Evolutionary conservation across 1,140 invertebrate genomes (phyloP), one percentile per base, ranked within the genome.

Genomic region (Oreohelix idahoensis): DNA sequence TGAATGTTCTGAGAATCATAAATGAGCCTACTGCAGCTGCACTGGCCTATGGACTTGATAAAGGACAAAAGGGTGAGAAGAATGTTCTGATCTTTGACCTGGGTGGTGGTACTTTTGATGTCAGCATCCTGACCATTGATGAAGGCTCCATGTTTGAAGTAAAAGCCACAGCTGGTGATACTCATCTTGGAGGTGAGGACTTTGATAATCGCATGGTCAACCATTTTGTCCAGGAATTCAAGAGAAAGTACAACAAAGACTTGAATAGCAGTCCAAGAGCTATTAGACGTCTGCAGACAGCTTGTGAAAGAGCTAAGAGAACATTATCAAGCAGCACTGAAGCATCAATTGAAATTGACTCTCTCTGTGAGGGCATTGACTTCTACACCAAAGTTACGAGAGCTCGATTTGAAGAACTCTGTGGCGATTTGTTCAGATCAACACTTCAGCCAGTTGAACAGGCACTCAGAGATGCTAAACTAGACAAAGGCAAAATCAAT

Each of bases 141-240:
- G 90, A 91, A 77, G 90, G 89, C 87, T 93, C 92, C 0, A 96
- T 98, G 90, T 93, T 95, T 84, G 97, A 98, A 93, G 97, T 98
- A 17, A 97, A 97, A 92, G 96, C 97, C 23, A 98, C 97, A 26
- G 71, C 71, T 42, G 71, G 71, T 26, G 71, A 73, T 42, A 73
- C 71, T 42, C 71, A 73, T 73, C 42, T 89, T 92, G 98, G 98
- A 90, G 98, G 98, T 85, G 97, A 99, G 94, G 98, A 99, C 93
- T 99, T 99, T 97, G 98, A 99, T 92, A 98, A 97, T 91, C 94
- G 97, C 53, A 96, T 99, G 95, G 97, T 99, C 32, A 96, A 96
- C 88, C 96, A 98, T 93, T 98, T 99, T 89, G 96, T 97, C 0
- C 95, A 97, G 92, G 97, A 98, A 92, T 98, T 99, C 94, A 98